A percentile compares a stretch with the other conserved stretches of the same genome.
Conservation (phyloP, 1,140 invertebrate species). For the Diprion similis region DNA sequence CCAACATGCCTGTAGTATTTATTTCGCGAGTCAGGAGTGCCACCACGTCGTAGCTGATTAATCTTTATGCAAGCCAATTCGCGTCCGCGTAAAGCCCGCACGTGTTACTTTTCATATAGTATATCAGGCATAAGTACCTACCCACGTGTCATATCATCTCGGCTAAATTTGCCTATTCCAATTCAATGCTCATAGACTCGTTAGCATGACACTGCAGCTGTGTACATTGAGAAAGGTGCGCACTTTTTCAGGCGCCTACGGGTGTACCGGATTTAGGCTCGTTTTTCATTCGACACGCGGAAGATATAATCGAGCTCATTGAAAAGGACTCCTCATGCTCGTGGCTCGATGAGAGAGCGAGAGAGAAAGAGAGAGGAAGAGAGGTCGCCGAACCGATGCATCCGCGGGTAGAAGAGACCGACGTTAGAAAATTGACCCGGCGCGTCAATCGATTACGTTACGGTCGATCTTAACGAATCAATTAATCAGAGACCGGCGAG, state of each 20-base stretch:
- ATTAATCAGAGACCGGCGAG: constrained; percentile 5
- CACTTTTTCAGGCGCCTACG: neutral
- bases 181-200: neutral
- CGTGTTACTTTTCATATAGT: neutral
- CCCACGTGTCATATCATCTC: neutral
- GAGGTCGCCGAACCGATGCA: neutral
- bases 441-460: constrained; percentile 13
- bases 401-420: neutral
- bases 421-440: constrained; percentile 9
- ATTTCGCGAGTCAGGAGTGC: neutral
- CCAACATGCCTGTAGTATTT: neutral
- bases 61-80: neutral
- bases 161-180: neutral
- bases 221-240: too few species aligned
- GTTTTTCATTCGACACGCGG: neutral
- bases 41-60: neutral
- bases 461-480: constrained; percentile 16
- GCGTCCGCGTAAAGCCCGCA: neutral
- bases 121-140: neutral
- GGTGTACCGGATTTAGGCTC: neutral
- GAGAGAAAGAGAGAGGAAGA: too few species aligned
- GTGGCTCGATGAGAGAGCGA: neutral
- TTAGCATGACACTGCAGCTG: neutral
- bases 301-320: neutral
- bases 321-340: neutral